These are phyloP conservation scores for Drosophila sulfurigaster DNA, from an alignment of 1,140 invertebrate species.

Conservation along the genomic window DNA sequence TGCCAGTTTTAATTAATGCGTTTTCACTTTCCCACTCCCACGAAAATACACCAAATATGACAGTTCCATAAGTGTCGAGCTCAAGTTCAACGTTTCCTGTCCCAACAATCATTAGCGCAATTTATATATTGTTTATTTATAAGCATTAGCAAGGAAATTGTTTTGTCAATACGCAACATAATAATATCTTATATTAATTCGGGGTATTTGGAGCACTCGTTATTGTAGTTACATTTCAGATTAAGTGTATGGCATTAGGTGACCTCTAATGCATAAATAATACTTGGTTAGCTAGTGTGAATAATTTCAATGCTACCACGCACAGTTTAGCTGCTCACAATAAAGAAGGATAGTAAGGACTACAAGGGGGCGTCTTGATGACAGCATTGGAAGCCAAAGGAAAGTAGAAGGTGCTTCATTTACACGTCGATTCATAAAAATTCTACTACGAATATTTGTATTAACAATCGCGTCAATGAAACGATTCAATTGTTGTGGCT, in stretches of 20 bases:
- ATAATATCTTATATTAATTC: constrained; percentile 2
- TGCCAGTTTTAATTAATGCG: constrained; percentile 69
- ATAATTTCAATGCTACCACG: constrained; percentile 21
- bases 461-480: too few species aligned
- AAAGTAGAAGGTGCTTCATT: neutral
- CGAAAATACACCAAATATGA: constrained; percentile 5
- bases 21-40: constrained; percentile 26
- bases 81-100: constrained; percentile 42
- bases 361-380: neutral
- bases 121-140: constrained; percentile 36
- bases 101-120: constrained; percentile 44
- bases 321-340: neutral
- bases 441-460: too few species aligned
- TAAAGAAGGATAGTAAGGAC: neutral
- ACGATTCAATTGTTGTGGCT: too few species aligned
- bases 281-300: constrained; percentile 1
- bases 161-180: constrained; percentile 28
- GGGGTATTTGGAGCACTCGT: neutral
- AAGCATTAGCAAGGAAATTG: constrained; percentile 22
- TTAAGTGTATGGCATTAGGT: neutral
- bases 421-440: neutral
- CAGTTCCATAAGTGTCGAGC: constrained; percentile 33
- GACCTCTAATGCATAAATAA: constrained; percentile 37
- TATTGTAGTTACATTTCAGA: constrained; percentile 4
- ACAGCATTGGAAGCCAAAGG: neutral